Evolutionary conservation across 1,140 invertebrate species (phyloP), one percentile per base, ranked within the genome.

Genomic region (Drosophila pandora): DNA sequence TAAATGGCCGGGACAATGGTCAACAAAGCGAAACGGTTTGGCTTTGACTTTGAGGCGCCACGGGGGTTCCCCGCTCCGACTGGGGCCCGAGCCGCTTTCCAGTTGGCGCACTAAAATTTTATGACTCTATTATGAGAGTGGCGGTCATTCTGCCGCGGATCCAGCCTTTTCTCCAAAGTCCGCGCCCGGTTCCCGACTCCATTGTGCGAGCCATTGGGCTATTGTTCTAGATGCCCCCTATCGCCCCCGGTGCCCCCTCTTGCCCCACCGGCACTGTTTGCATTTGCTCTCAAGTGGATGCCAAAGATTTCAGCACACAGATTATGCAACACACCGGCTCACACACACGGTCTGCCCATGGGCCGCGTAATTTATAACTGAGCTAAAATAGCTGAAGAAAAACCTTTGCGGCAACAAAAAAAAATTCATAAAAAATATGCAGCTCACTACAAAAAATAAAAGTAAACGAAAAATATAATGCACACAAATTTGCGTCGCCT

Each of bases 121-220:
- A 88, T 88, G 83, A 88, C 83, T 88, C 83, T 88, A 88, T 88
- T 88, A 88, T 88, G 83, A 88, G 79, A 77, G 83, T 83, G 83
- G 83, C 64, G 82, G 78, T 76, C 78, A 77, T 73, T 82, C 79
- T 54, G 49, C 50, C 50, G 50, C 50, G 30, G 28, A 53, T 43
- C 5, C 41, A 43, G 41, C 41, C n/a, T 43, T 43, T 43, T 43
- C 41, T 43, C 41, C 41, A 43, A 43, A n/a, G 34, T 37, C 34
- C 34, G 34, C 34, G 34, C 67, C 53, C 47, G 39, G 17, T 54
- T 47, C 55, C 49, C 56, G 37, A 28, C 54, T 78, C 47, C 58
- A 87, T 88, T 88, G 71, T 88, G 64, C 57, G 47, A 43, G 13
- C 62, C 53, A 47, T 55, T 49, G 43, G 53, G 74, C 79, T 64